Evolutionary conservation across 2,113 vertebrate species (phyloP), one percentile per base, ranked within the genome.

Genomic region (Willisornis vidua): DNA sequence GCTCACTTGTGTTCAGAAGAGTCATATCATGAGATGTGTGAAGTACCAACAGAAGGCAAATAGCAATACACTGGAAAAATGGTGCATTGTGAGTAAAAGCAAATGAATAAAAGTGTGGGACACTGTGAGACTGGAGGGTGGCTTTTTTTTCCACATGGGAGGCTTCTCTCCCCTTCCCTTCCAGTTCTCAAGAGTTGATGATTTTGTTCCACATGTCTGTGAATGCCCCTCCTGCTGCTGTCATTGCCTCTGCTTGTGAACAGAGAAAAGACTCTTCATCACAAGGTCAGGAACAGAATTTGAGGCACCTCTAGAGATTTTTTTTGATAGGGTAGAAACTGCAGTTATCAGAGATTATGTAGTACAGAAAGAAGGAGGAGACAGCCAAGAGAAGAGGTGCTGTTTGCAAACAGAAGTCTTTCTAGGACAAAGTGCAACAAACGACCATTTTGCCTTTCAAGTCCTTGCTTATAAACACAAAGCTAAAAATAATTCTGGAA

Each of bases 401-500:
- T 0, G 0, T 79, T 75, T 86, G 73, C 58, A 54, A 91, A 61
- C 75, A 80, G 31, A 78, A 95, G 33, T 41, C 29, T 79, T 91
- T 70, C 75, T 67, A 91, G 85, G 82, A 80, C 82, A 84, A 83
- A 97, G 87, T 94, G 72, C 75, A 93, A 55, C 20, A 33, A 77
- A 52, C 75, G 70, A 14, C 20, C 68, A 9, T 71, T 91, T 91
- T 9, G 59, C 67, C 59, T 95, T 95, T 94, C 75, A 92, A 95
- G 92, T 92, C 35, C 45, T 88, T 65, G 55, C 85, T 93, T 92
- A 77, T 88, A 94, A 96, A 90, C 88, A 90, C 33, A 68, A 65
- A 86, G 79, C 87, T 93, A 95, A 96, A 96, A 97, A 92, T 92
- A 92, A 24, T 88, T 80, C 17, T 77, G 48, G 90, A 84, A 92